Base-by-base conservation (phyloP, 2,113 vertebrate genomes). In the Amphiprion ocellaris region DNA sequence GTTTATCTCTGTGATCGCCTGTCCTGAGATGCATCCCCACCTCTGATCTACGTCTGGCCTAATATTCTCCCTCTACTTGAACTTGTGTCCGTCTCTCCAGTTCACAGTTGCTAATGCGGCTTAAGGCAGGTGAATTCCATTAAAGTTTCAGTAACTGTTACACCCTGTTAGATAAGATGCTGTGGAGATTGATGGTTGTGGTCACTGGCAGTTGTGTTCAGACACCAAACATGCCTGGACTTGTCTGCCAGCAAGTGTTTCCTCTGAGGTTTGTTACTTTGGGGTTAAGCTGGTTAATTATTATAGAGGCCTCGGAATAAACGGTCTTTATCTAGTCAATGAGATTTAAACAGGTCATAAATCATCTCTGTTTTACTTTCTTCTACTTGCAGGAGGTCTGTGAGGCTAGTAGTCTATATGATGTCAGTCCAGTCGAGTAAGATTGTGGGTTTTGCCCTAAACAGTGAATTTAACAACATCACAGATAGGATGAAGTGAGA, bases 141-240 rank as follows among this genome's bases (percentile, higher is more conserved):
- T 62, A 37, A 69, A 60, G 73, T 58, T 83, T 71, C 41, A 74
- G 37, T 23, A 2, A 2, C 11, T 39, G 78, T 47, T 14, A 44
- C 14, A 15, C 41, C 41, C 41, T 44, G 14, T 44, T 14, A 14
- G 41, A 15, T 15, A 44, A 44, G 11, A 44, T 12, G 11, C 41
- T 62, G 33, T 56, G 67, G 69, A 23, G 44, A 73, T 5, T 1
- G 21, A 1, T 19, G 8, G 24, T 50, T 28, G 49, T 71, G 60
- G 69, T 85, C 59, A 65, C 5, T 28, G 37, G 39, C 16, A 49
- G 60, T 65, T 61, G 33, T 17, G 19, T 6, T 60, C 5, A 46
- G n/a, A 39, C 24, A 6, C 8, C n/a, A 28, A 46, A 73, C 86
- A 49, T 61, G 86, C 56, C 80, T 59, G 62, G 67, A 79, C 90